These are phyloP conservation scores for Zoroaster sp. DNA, from an alignment of 53 echinoderm and acorn worm species.

Conservation along the genomic window DNA sequence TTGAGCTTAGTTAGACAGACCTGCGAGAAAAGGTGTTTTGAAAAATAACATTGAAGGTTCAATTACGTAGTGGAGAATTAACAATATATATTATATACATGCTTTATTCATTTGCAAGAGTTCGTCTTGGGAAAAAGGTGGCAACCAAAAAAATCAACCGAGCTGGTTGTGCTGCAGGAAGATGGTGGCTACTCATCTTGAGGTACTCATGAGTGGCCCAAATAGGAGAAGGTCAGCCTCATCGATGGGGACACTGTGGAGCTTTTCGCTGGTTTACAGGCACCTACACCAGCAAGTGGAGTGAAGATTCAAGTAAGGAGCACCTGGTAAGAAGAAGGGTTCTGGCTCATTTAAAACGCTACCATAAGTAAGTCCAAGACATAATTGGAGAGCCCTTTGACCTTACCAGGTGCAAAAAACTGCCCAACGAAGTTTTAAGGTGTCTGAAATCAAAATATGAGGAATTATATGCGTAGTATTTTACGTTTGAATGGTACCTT, in stretches of 20 bases:
- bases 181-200: neutral
- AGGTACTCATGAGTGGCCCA: neutral
- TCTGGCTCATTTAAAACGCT: no score
- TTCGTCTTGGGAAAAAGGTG: neutral
- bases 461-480: no score
- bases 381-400: no score
- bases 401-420: no score
- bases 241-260: neutral
- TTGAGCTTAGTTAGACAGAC: neutral
- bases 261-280: neutral
- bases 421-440: no score
- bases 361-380: no score
- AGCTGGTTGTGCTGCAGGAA: neutral
- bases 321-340: no score
- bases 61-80: neutral
- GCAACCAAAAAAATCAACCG: neutral
- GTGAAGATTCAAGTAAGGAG: no score
- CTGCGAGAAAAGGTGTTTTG: neutral
- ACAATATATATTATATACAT: neutral
- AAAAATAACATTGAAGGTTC: neutral
- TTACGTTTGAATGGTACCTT: no score
- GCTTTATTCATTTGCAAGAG: neutral
- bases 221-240: neutral
- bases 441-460: no score
- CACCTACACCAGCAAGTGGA: neutral